Conservation (phyloP, 2,113 vertebrate genomes). For the Empidonax alnorum region DNA sequence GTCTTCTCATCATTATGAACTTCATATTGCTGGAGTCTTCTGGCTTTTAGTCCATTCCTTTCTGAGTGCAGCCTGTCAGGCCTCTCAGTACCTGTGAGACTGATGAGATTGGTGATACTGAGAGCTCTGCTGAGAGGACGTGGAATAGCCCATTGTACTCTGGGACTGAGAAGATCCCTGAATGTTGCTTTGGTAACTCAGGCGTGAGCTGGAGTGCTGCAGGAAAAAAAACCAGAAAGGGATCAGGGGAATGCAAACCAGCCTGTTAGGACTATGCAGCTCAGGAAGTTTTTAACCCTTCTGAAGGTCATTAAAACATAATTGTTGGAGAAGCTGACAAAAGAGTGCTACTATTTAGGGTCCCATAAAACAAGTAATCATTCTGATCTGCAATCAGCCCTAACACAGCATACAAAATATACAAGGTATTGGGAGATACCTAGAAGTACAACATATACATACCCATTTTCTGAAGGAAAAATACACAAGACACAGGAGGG, state of each 20-base stretch:
- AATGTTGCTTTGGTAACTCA: constrained; percentile 98
- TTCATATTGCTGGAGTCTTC: constrained; percentile 78
- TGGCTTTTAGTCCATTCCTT: constrained; percentile 59
- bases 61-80: constrained; percentile 13
- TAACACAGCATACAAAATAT: not conserved
- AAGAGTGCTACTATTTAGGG: not conserved
- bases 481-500: not conserved
- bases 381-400: not conserved
- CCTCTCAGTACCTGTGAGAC: constrained; percentile 91
- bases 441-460: not conserved
- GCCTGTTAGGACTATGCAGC: not conserved
- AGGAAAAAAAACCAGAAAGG: not conserved
- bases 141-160: constrained; percentile 92
- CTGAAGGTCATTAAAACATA: not conserved
- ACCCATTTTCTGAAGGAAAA: not conserved
- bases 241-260: not conserved
- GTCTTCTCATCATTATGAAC: constrained; percentile 74
- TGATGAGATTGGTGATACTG: constrained; percentile 92
- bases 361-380: not conserved
- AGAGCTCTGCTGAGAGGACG: constrained; percentile 93
- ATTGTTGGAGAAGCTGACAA: not conserved
- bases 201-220: constrained; percentile 94
- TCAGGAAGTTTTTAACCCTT: not conserved
- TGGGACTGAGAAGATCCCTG: constrained; percentile 95
- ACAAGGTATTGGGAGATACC: not conserved